Evolutionary conservation across 53 echinoderm and acorn worm genomes (phyloP).

Genomic region (Echinarachnius parma): DNA sequence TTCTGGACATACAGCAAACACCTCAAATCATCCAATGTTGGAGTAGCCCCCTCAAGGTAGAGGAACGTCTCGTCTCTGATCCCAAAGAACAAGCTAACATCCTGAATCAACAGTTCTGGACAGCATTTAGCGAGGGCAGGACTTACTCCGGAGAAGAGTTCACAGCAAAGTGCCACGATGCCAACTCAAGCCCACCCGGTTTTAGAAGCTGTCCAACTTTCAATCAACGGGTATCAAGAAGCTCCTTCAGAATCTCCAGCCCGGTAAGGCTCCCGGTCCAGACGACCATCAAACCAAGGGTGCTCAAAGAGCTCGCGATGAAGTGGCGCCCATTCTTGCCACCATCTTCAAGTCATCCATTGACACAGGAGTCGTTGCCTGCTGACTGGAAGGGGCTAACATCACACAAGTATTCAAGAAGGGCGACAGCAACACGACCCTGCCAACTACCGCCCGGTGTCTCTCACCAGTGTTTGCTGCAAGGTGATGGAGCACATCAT

Average conservation of each 20-base stretch:
- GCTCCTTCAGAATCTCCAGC: constrained; percentile 1
- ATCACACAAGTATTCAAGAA: constrained; percentile 6
- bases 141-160: not conserved
- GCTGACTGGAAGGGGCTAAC: constrained; percentile 5
- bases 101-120: constrained; percentile 1
- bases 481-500: constrained; percentile 18
- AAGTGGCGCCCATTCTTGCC: not conserved
- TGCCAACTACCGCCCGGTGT: constrained; percentile 19
- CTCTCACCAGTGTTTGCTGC: constrained; percentile 1
- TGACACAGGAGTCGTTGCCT: not conserved
- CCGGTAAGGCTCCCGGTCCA: not conserved
- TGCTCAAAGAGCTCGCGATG: constrained; percentile 1
- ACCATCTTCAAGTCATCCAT: constrained; percentile 1
- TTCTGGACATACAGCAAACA: constrained; percentile 13
- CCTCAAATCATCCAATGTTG: not conserved
- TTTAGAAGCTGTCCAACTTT: not conserved
- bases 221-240: constrained; percentile 16
- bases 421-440: constrained; percentile 16
- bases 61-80: not conserved
- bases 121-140: constrained; percentile 1
- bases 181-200: not conserved
- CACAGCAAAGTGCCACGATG: not conserved
- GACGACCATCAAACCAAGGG: constrained; percentile 15
- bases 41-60: not conserved
- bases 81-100: constrained; percentile 10